Percentiles rank a stretch among this genome's conserved stretches.
These are phyloP conservation scores for Hozukius guyotensis DNA, from an alignment of 2,797 vertebrate genomes.

Conservation along the genomic window DNA sequence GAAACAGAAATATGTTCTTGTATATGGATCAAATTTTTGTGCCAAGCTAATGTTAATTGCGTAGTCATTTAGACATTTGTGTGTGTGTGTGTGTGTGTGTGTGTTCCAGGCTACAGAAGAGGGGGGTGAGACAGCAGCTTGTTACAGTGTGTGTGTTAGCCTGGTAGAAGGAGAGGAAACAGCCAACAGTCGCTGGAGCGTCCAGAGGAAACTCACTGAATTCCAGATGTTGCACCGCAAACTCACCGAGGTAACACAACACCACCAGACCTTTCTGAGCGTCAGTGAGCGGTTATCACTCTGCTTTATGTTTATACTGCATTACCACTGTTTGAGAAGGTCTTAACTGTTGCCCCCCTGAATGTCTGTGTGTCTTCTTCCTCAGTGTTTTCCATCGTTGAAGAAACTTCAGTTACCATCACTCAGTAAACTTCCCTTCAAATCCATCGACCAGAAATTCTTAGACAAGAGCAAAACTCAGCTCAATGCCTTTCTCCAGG, in stretches of 20 bases:
- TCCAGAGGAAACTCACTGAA: conserved; percentile 93
- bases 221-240: conserved; percentile 97
- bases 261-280: neutral
- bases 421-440: conserved; percentile 98
- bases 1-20: neutral
- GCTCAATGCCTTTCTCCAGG: conserved; percentile 96
- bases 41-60: neutral
- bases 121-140: conserved; percentile 93
- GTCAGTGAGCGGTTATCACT: neutral
- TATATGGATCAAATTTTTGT: neutral
- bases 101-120: conserved; percentile 90
- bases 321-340: neutral
- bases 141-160: conserved; percentile 90
- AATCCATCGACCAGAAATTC: conserved; percentile 98
- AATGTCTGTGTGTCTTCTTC: neutral
- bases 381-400: conserved; percentile 94
- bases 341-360: neutral
- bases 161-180: conserved; percentile 88
- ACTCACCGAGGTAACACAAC: conserved; percentile 90
- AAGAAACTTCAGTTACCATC: conserved; percentile 98
- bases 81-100: neutral
- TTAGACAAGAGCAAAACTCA: conserved; percentile 98
- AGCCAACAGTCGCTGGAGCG: conserved; percentile 89
- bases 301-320: neutral
- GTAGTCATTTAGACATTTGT: neutral